Conservation (phyloP, 1,140 invertebrate species). For the Drosophila bifasciata region DNA sequence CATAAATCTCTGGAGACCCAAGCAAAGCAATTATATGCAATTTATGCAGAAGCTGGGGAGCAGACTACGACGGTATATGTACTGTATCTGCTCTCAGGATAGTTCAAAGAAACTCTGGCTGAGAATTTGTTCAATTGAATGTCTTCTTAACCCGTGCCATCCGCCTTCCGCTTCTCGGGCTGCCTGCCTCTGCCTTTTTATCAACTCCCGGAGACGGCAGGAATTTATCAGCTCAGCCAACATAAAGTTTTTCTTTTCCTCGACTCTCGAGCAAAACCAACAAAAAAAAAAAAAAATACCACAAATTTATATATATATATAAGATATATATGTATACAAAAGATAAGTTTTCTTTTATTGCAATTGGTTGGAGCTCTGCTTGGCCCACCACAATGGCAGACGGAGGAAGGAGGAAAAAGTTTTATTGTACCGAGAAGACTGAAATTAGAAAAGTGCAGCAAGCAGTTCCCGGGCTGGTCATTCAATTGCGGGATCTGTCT, state of each 20-base stretch:
- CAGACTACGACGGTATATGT: constrained; percentile 7
- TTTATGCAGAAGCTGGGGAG: constrained; percentile 61
- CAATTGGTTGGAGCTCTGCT: constrained; percentile 49
- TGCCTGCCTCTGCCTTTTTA: constrained; percentile 59
- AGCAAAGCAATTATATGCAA: constrained; percentile 78
- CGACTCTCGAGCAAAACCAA: constrained; percentile 26
- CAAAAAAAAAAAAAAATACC: constrained; percentile 47
- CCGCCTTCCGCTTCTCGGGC: background rate
- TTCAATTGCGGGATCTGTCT: constrained; percentile 61
- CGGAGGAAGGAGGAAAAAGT: constrained; percentile 52
- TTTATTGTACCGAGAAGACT: constrained; percentile 70
- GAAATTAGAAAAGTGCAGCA: constrained; percentile 67
- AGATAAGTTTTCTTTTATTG: constrained; percentile 82
- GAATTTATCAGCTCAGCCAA: constrained; percentile 79
- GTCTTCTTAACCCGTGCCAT: constrained; percentile 64
- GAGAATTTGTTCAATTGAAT: constrained; percentile 76
- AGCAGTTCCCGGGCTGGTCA: constrained; percentile 50
- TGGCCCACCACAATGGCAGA: constrained; percentile 11
- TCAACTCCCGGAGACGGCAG: constrained; percentile 67
- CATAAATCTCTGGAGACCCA: constrained; percentile 57
- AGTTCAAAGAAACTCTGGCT: constrained; percentile 48
- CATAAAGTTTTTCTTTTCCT: constrained; percentile 69
- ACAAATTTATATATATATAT: constrained; percentile 41
- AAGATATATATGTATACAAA: constrained; percentile 31
- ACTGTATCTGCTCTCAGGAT: constrained; percentile 13